These are phyloP conservation scores for Odontophorus gujanensis DNA, from an alignment of 2,113 vertebrate genomes.

Conservation along the genomic window DNA sequence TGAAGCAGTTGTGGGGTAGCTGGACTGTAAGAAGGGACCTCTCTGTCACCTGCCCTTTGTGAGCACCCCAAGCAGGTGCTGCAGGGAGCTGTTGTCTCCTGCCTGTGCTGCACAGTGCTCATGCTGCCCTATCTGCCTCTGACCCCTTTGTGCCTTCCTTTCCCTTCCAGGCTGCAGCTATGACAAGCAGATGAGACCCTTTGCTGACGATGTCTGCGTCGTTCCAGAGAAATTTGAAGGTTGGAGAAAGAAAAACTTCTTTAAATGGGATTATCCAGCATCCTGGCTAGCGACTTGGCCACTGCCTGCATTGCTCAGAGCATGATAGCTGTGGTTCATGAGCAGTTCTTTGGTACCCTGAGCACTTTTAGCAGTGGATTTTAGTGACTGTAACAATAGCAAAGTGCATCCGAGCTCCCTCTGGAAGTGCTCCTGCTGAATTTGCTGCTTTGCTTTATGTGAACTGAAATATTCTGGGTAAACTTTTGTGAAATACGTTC, in stretches of 20 bases:
- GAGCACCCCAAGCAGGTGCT: rapidly evolving
- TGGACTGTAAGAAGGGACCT: rapidly evolving
- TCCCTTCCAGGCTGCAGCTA: constrained; percentile 87
- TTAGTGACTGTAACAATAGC: background rate
- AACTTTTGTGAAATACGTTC: background rate
- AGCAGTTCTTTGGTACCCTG: background rate
- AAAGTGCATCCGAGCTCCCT: background rate
- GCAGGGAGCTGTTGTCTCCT: background rate
- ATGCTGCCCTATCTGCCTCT: rapidly evolving
- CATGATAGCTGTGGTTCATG: background rate
- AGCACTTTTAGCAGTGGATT: background rate
- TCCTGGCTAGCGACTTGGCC: background rate
- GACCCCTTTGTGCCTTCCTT: background rate
- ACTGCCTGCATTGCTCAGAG: rapidly evolving
- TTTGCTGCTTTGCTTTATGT: background rate
- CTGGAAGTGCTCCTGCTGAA: background rate
- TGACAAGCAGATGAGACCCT: constrained; percentile 81
- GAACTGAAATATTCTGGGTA: background rate
- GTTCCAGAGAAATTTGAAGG: constrained; percentile 98
- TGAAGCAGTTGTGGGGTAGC: background rate
- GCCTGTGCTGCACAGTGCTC: background rate
- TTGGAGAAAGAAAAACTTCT: constrained; percentile 57
- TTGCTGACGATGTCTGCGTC: constrained; percentile 89
- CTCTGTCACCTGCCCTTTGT: background rate
- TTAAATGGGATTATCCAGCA: background rate